Conservation (phyloP, 2,888 invertebrate genomes). For the Ornithoptera alexandrae region DNA sequence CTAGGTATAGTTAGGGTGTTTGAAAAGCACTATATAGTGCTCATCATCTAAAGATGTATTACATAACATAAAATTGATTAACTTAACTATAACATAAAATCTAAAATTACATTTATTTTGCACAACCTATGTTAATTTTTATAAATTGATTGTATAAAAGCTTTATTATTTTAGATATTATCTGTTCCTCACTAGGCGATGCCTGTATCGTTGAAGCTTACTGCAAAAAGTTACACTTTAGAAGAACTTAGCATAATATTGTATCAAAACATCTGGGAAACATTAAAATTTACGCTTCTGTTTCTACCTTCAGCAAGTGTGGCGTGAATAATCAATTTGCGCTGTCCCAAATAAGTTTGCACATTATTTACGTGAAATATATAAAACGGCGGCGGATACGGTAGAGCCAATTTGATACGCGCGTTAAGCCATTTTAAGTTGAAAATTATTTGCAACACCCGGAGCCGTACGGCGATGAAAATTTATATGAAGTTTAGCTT, state of each 20-base stretch:
- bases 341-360: slow-evolving; percentile 38
- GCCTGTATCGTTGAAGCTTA: too few relatives aligned
- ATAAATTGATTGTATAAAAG: too few relatives aligned
- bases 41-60: too few relatives aligned
- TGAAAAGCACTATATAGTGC: too few relatives aligned
- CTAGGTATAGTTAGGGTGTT: too few relatives aligned
- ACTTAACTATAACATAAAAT: too few relatives aligned
- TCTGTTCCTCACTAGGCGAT: too few relatives aligned
- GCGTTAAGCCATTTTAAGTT: slow-evolving; percentile 12
- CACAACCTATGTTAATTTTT: too few relatives aligned
- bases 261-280: background rate
- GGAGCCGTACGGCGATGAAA: slow-evolving; percentile 24
- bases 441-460: slow-evolving; percentile 15
- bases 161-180: too few relatives aligned
- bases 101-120: too few relatives aligned
- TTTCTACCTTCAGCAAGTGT: slow-evolving; percentile 31
- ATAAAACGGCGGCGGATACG: slow-evolving; percentile 32
- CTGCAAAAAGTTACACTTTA: too few relatives aligned
- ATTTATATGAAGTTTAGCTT: slow-evolving; percentile 18
- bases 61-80: too few relatives aligned
- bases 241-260: background rate
- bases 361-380: slow-evolving; percentile 38
- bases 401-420: slow-evolving; percentile 13
- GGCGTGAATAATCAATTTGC: slow-evolving; percentile 42
- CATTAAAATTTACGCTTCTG: slow-evolving; percentile 6